Evolutionary conservation across 2,888 invertebrate genomes (phyloP).

Genomic region (Hyalella azteca): DNA sequence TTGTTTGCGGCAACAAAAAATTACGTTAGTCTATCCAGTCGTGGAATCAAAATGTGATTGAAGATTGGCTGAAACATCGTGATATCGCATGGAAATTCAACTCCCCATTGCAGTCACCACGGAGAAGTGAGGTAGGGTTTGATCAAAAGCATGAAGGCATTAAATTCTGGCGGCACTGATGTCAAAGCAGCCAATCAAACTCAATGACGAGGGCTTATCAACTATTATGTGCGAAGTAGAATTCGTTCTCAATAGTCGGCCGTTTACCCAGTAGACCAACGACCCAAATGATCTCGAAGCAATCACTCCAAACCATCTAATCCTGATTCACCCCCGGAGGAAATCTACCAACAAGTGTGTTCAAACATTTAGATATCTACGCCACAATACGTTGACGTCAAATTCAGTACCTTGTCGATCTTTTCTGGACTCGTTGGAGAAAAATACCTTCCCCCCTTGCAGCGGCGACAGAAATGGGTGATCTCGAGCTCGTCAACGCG

Average conservation of each 20-base stretch:
- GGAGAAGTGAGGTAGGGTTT: slow-evolving; percentile 21
- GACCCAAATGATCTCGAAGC: no score
- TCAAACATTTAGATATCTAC: no score
- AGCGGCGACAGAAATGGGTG: no score
- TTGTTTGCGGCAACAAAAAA: background rate
- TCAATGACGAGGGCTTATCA: slow-evolving; percentile 31
- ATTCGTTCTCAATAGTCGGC: slow-evolving; percentile 3
- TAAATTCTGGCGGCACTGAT: slow-evolving; percentile 26
- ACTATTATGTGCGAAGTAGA: slow-evolving; percentile 41
- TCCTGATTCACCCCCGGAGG: no score
- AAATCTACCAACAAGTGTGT: no score
- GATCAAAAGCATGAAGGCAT: slow-evolving; percentile 19
- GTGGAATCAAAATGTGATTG: background rate
- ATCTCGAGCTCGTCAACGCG: no score
- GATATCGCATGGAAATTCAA: slow-evolving; percentile 18
- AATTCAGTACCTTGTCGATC: no score
- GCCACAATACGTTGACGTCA: no score
- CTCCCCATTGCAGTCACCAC: slow-evolving; percentile 8
- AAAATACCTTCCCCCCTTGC: no score
- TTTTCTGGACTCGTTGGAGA: no score
- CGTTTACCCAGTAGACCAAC: no score
- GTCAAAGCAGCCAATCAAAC: background rate
- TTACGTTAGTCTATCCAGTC: background rate
- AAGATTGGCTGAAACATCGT: background rate
- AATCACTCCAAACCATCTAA: no score